Conservation (phyloP, 2,797 vertebrate genomes). For the Enteromius treurensis region DNA sequence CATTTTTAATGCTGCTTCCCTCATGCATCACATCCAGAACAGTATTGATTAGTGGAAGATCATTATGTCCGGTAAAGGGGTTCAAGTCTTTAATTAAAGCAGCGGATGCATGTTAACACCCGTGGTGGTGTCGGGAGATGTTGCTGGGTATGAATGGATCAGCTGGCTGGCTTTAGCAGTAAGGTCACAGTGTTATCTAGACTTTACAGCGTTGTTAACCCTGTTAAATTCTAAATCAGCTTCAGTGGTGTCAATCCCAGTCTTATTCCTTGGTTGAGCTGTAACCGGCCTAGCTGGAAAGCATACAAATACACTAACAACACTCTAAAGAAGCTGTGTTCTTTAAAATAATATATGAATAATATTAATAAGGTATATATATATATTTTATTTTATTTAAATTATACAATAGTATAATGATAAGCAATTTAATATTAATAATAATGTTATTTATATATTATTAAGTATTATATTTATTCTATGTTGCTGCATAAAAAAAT, state of each 20-base stretch:
- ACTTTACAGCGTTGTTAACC: constrained; percentile 64
- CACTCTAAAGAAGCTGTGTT: neutral
- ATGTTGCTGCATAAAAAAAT: neutral
- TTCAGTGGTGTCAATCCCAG: constrained; percentile 44
- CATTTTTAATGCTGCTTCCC: constrained; percentile 52
- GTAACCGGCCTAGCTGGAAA: neutral
- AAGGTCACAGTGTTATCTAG: constrained; percentile 25
- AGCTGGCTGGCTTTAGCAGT: constrained; percentile 36
- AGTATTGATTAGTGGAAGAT: constrained; percentile 13
- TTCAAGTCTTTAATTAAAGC: constrained; percentile 35
- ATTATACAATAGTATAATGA: neutral
- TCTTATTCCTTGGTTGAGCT: neutral
- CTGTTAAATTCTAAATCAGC: constrained; percentile 67
- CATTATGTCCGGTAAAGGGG: neutral
- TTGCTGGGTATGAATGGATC: constrained; percentile 52
- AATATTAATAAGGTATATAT: neutral
- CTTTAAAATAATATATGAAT: neutral
- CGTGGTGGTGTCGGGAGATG: constrained; percentile 45
- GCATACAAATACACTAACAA: neutral
- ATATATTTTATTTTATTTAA: neutral
- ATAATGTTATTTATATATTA: neutral
- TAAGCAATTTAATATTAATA: neutral
- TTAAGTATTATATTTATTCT: neutral
- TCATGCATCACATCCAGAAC: neutral
- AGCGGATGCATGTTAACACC: constrained; percentile 57